Percentiles rank a stretch among this genome's conserved stretches.
These are phyloP conservation scores for Gymnosoma rotundatum DNA, from an alignment of 2,888 invertebrate genomes.

Conservation along the genomic window DNA sequence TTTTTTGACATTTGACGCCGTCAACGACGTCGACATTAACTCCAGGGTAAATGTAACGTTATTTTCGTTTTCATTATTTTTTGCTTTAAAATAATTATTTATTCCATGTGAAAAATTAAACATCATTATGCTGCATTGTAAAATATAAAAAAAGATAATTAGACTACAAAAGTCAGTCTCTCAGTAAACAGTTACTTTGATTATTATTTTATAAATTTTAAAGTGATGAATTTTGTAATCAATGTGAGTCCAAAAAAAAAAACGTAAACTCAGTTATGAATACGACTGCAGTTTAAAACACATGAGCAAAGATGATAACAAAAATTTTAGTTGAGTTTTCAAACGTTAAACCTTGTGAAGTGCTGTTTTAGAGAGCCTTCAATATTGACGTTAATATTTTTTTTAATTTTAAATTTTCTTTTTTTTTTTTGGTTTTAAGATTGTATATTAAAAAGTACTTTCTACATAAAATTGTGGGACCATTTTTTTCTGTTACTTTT, in stretches of 20 bases:
- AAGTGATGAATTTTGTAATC: constrained; percentile 60
- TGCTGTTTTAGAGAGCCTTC: no score
- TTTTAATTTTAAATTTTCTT: no score
- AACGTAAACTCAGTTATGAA: background rate
- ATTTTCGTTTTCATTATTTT: constrained; percentile 17
- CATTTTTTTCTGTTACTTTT: no score
- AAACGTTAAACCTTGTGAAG: no score
- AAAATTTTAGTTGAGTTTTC: background rate
- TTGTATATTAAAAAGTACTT: no score
- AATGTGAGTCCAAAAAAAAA: constrained; percentile 48
- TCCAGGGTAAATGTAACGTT: constrained; percentile 32
- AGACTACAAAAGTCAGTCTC: constrained; percentile 23
- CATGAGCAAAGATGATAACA: constrained; percentile 19
- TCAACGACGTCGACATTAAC: no score
- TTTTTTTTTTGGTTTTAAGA: no score
- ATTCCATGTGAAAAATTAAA: constrained; percentile 54
- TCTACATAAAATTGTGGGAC: no score
- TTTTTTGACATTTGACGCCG: no score
- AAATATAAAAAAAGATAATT: constrained; percentile 15
- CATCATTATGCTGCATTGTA: background rate
- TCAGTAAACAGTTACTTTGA: background rate
- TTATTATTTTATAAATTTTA: constrained; percentile 28
- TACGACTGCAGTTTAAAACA: background rate
- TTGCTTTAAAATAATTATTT: constrained; percentile 9
- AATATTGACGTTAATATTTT: no score